Base-by-base conservation (phyloP, 2,888 invertebrate species). In the Noctua fimbriata region DNA sequence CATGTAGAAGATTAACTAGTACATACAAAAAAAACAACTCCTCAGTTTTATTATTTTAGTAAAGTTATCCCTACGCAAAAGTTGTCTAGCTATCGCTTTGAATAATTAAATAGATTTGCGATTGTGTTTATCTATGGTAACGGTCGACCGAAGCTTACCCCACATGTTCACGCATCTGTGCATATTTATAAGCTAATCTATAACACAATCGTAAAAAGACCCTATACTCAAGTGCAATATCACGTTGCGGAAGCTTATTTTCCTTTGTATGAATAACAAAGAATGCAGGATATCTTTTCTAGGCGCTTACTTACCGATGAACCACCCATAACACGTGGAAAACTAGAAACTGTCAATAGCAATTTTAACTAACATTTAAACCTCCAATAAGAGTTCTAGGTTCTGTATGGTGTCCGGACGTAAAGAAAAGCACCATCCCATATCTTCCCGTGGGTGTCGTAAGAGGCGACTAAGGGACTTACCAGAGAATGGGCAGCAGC, bases 141-240 rank as follows among this genome's bases (percentile, higher is more conserved):
- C 69, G 12, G n/a, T 67, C n/a, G n/a, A 60, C 14, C 3, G n/a
- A n/a, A 60, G 44, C 58, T 47, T 47, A 72, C 49, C 21, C 36
- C 36, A 49, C 36, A n/a, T 67, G 6, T 74, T 21, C 10, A 52
- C 69, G 69, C 69, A 41, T 74, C 28, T 52, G n/a, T 52, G 47
- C 47, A 60, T 73, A 60, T 73, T 32, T n/a, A 36, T 60, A 18
- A n/a, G 18, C 21, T 41, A 21, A 41, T 16, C 18, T 12, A 9
- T 52, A 47, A 32, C 32, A 63, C 32, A 66, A 41, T 24, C 65
- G 65, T 7, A 65, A 36, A 41, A 66, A 24, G 2, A 66, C 14
- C 66, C 24, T 41, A 6, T 36, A 1, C 16, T 18, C 21, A 49
- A 32, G 28, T 28, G 18, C 44, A 7, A 63, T 47, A 41, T 41